Evolutionary conservation across 2,888 invertebrate species (phyloP), one percentile per base, ranked within the genome.

Genomic region (Drosophila tanythrix): DNA sequence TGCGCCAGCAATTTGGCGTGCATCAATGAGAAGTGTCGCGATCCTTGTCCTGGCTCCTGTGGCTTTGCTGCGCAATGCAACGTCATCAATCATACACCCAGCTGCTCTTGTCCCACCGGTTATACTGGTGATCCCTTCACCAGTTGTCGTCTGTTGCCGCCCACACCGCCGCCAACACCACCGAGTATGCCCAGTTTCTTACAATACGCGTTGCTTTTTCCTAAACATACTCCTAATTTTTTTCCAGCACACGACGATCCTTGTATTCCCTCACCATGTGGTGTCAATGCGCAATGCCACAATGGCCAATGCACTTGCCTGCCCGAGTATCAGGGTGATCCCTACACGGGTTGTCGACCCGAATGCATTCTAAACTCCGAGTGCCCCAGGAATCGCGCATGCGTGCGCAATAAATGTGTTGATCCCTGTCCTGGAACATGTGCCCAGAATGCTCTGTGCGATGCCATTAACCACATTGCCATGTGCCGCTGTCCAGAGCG

Each of bases 381-480:
- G 89, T 98, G 98, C 93, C 94, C 96, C 1, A 93, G 95, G 58
- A 95, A 96, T 89, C 95, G 95, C 90, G 96, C 97, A 25, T 98
- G 98, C 90, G 93, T 96, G 40, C 95, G 95, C 72, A 96, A 96
- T 69, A 97, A 97, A 93, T 98, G 98, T 90, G 93, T 94, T n/a
- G 95, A 98, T 93, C 97, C 98, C 7, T 98, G 98, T 85, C 95
- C 95, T n/a, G 96, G 96, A 75, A 96, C 96, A 84, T 98, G 97
- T 90, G 97, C 97, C 13, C 93, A 94, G 60, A 96, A 95, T 90
- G 96, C 97, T 2, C 94, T 95, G 66, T 97, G 97, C 90, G 95
- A 96, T 86, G 96, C 96, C 21, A 95, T 96, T 62, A 97, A 97
- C 88, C 97, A 95, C 75, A 93, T 95, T 53, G 94, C 95, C 35